Conservation (phyloP, 2,797 vertebrate genomes). For the Galagoides demidoff region DNA sequence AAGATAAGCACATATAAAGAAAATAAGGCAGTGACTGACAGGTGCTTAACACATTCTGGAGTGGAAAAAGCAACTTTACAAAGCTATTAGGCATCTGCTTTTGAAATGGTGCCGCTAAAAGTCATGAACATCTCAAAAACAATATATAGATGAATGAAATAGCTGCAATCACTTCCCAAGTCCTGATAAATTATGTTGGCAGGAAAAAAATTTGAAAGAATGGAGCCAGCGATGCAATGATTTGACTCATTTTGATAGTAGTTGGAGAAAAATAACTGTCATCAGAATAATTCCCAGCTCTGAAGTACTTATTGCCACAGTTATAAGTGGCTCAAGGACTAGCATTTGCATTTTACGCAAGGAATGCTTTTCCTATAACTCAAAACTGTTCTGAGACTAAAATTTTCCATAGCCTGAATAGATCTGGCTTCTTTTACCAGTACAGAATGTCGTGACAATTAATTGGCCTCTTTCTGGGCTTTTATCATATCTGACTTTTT, state of each 20-base stretch:
- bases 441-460: not conserved
- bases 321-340: slow-evolving; percentile 14
- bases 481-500: not conserved
- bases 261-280: slow-evolving; percentile 64
- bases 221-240: not conserved
- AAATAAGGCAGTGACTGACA: not conserved
- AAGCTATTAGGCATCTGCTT: not conserved
- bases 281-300: slow-evolving; percentile 63
- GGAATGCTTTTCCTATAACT: slow-evolving; percentile 35
- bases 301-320: slow-evolving; percentile 28
- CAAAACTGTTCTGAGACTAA: slow-evolving; percentile 38
- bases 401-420: slow-evolving; percentile 57
- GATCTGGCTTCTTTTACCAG: slow-evolving; percentile 41
- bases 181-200: slow-evolving; percentile 49
- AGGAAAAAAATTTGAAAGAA: slow-evolving; percentile 37
- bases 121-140: not conserved
- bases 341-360: slow-evolving; percentile 67
- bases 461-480: not conserved
- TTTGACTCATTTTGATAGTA: slow-evolving; percentile 64
- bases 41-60: slow-evolving; percentile 16
- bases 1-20: not conserved
- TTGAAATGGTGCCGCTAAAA: not conserved
- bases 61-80: slow-evolving; percentile 20
- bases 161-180: slow-evolving; percentile 12
- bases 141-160: slow-evolving; percentile 2